Evolutionary conservation across 2,888 invertebrate species (phyloP), one percentile per base, ranked within the genome.

Genomic region (Acrobasis suavella): DNA sequence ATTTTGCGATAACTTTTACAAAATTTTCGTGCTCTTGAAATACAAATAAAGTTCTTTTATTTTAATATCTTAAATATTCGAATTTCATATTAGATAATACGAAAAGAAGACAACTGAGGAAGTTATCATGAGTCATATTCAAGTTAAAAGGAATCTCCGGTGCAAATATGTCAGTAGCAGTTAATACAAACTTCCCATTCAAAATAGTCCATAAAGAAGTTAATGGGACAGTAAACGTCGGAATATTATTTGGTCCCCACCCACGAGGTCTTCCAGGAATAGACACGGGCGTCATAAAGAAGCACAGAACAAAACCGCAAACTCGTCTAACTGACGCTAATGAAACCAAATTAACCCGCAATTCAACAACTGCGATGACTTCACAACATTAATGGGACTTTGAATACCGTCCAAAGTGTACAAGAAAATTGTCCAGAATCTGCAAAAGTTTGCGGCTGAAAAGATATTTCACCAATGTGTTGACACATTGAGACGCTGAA

Each of bases 221-320:
- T 83, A 80, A 83, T 81, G 76, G 76, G 79, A 81, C 71, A 74
- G 80, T 82, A 80, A 84, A 84, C 81, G 71, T 72, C 70, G 63
- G 75, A 75, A 78, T 77, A 78, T 72, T 77, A 74, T 80, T 78
- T 77, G 78, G 78, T 77, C 76, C 75, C 85, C 85, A 85, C 86
- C 86, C 86, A 88, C 87, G 79, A 71, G 73, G 72, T 71, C 75
- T 74, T 76, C 79, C 81, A 75, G 75, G 81, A 89, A 89, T 89
- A 89, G 83, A 81, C 64, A 65, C 72, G 67, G 72, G 68, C 85
- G 84, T 85, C 87, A 81, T 84, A 85, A 85, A 79, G 71, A 71
- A 74, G 71, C 79, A 74, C 73, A 74, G 73, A 82, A 85, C 80
- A 81, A 82, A 82, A 84, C 83, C 81, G 77, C 83, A 80, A 82